Evolutionary conservation across 2,888 invertebrate genomes (phyloP).

Genomic region (Stenoptilia bipunctidactyla): DNA sequence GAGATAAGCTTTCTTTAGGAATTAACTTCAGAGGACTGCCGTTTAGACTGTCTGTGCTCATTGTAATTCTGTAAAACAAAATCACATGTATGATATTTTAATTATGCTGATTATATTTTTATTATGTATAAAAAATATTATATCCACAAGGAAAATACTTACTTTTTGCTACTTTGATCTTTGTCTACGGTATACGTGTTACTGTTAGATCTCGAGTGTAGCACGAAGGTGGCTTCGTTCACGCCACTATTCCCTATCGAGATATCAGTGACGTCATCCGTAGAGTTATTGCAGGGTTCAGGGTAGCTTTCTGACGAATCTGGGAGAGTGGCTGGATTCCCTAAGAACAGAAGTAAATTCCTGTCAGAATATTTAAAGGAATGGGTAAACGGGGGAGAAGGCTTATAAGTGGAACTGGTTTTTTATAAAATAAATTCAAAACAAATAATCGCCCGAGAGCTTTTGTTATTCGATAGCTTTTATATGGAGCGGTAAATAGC

Average conservation of each 20-base stretch:
- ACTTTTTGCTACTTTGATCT: slow-evolving; percentile 44
- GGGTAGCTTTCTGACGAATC: slow-evolving; percentile 60
- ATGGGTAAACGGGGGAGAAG: too few relatives aligned
- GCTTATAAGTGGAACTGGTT: too few relatives aligned
- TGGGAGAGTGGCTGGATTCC: slow-evolving; percentile 45
- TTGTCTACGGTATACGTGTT: slow-evolving; percentile 40
- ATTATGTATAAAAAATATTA: too few relatives aligned
- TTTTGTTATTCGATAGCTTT: too few relatives aligned
- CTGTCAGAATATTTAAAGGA: too few relatives aligned
- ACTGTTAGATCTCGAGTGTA: slow-evolving; percentile 27
- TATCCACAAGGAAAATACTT: too few relatives aligned
- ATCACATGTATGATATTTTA: too few relatives aligned
- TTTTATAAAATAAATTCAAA: too few relatives aligned
- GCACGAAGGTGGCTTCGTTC: slow-evolving; percentile 34
- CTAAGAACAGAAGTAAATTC: slow-evolving; percentile 21
- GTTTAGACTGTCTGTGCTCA: slow-evolving; percentile 65
- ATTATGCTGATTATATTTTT: too few relatives aligned
- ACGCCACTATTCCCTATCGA: slow-evolving; percentile 29
- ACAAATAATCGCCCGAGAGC: too few relatives aligned
- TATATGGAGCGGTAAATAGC: too few relatives aligned
- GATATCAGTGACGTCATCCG: slow-evolving; percentile 47
- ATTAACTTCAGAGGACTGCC: slow-evolving; percentile 42
- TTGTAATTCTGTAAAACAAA: slow-evolving; percentile 42
- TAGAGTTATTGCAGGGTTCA: slow-evolving; percentile 57
- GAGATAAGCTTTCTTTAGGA: slow-evolving; percentile 24